These are phyloP conservation scores for Trematocara unimaculatum DNA, from an alignment of 2,113 vertebrate species.

Conservation along the genomic window DNA sequence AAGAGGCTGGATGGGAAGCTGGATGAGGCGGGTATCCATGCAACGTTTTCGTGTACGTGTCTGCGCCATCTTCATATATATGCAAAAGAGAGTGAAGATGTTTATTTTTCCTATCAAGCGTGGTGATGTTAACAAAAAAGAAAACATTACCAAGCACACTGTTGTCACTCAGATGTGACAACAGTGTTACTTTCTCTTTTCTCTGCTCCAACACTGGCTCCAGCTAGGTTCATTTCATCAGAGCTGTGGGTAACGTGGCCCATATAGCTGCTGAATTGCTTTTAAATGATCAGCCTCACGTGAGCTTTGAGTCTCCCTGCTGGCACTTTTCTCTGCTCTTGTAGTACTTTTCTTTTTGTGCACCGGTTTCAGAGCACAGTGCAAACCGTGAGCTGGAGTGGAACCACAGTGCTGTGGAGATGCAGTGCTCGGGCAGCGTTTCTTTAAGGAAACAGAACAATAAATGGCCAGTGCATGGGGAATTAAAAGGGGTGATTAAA, in stretches of 20 bases:
- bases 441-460: conserved; percentile 1
- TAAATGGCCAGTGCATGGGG: conserved; percentile 10
- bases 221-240: neutral
- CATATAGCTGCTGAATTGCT: neutral
- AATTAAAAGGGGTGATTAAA: conserved; percentile 48
- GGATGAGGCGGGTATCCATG: conserved; percentile 46
- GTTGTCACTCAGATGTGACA: neutral
- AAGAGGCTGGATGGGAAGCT: conserved; percentile 8
- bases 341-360: neutral
- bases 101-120: neutral
- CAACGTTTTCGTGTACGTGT: neutral
- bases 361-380: neutral
- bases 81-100: neutral
- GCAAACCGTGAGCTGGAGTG: neutral
- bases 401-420: conserved; percentile 20
- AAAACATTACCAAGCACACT: neutral
- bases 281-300: neutral
- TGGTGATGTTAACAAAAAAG: neutral
- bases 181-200: neutral
- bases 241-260: neutral
- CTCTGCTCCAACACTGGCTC: neutral
- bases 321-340: neutral
- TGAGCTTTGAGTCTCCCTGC: neutral
- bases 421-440: neutral
- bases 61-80: neutral